Evolutionary conservation across 1,140 invertebrate species (phyloP), one percentile per base, ranked within the genome.

Genomic region (Cyclargus thomasi): DNA sequence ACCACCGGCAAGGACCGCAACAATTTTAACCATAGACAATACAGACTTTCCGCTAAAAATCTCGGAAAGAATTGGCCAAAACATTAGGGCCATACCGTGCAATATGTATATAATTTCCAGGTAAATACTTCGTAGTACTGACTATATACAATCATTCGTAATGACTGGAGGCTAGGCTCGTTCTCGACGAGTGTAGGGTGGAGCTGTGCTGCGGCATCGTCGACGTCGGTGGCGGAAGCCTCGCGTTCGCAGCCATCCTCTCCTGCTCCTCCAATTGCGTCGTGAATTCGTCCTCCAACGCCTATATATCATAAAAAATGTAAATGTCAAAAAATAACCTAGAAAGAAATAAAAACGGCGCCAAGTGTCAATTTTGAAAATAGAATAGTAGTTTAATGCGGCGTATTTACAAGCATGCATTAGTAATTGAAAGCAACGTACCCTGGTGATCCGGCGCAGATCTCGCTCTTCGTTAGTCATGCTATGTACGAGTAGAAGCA

Each of bases 261-360:
- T 94, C 93, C 76, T 95, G 94, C 73, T 94, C 94, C 66, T 93
- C 93, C 53, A 93, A 77, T 76, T 95, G 93, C 20, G 88, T 82
- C 35, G 91, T 83, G 81, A 95, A 95, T 73, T 95, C 93, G 71
- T 94, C 93, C 77, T 95, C 94, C 70, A 95, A 80, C 74, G 90
- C 92, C 94, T 95, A 79, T 63, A 55, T 53, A 59, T 22, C 20
- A 64, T 67, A 70, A 53, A 10, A 65, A 69, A 39, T 18, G 53
- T 20, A 68, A 18, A 53, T 23, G n/a, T 35, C n/a, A 21, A 53
- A 62, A 11, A 55, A 53, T 64, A 68, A 68, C 63, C n/a, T 64
- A 47, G 47, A 64, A 64, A 64, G 2, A 64, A 18, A n/a, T 6
- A 3, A 17, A 39, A n/a, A 64, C 47, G 29, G 35, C 35, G 63